These are phyloP conservation scores for Callyntrura guangdongensis DNA, from an alignment of 2,888 invertebrate species.

Conservation along the genomic window DNA sequence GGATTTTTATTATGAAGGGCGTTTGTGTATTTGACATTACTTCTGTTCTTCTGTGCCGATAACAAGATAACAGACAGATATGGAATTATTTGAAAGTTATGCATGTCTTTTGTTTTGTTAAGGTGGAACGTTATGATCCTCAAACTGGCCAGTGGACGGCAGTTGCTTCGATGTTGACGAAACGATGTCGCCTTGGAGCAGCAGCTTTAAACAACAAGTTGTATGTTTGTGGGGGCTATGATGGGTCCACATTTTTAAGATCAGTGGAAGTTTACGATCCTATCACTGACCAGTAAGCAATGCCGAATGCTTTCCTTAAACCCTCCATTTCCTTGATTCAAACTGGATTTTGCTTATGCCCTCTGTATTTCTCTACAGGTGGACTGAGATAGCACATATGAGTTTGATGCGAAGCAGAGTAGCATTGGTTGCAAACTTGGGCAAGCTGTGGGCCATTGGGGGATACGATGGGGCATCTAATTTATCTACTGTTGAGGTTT, in stretches of 20 bases:
- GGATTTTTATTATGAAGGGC: neutral
- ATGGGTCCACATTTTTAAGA: constrained; percentile 93
- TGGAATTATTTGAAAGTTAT: no score
- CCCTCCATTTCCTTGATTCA: neutral
- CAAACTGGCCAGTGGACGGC: constrained; percentile 91
- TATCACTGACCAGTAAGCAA: constrained; percentile 88
- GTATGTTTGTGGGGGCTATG: constrained; percentile 94
- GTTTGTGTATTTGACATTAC: constrained; percentile 4
- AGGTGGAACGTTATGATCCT: constrained; percentile 93
- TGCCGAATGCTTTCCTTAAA: neutral
- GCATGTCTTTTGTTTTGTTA: constrained; percentile 17
- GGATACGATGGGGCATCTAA: constrained; percentile 93
- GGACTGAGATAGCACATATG: constrained; percentile 93
- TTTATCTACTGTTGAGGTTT: constrained; percentile 94
- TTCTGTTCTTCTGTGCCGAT: neutral
- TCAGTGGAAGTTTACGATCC: constrained; percentile 94
- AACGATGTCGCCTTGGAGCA: constrained; percentile 93
- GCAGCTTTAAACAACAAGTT: constrained; percentile 93
- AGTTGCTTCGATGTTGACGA: constrained; percentile 92
- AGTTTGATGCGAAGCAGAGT: constrained; percentile 93
- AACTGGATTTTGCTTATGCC: constrained; percentile 75
- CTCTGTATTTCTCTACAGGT: constrained; percentile 87
- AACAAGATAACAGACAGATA: no score
- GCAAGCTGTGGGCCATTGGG: constrained; percentile 93
- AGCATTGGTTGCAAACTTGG: constrained; percentile 93